Conservation (phyloP, 2,113 vertebrate species). For the Phalacrocorax pelagicus region DNA sequence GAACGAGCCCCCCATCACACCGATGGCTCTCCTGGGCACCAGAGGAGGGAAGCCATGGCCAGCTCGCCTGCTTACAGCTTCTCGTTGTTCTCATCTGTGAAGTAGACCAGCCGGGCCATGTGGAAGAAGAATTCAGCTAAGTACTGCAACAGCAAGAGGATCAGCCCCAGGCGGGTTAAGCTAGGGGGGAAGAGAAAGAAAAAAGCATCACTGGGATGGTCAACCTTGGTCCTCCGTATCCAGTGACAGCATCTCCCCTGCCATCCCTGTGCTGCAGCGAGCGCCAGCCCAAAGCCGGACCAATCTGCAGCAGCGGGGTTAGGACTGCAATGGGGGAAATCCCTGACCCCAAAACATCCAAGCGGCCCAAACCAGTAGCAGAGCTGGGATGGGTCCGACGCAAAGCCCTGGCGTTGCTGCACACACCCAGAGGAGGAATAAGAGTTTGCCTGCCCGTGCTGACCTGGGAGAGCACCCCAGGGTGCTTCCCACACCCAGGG, state of each 20-base stretch:
- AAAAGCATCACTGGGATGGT: not conserved
- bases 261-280: not conserved
- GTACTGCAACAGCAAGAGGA: constrained; percentile 91
- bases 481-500: not conserved
- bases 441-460: not conserved
- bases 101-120: constrained; percentile 89
- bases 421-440: not conserved
- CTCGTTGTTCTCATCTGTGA: constrained; percentile 92
- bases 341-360: not conserved
- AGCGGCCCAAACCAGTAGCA: not conserved
- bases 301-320: not conserved
- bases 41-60: not conserved
- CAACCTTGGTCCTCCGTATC: not conserved
- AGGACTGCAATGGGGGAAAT: not conserved
- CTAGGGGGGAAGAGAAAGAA: constrained; percentile 60
- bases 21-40: not conserved
- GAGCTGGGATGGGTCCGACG: not conserved
- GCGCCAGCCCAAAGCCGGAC: not conserved
- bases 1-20: rapidly evolving
- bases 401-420: not conserved
- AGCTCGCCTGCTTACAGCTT: constrained; percentile 83
- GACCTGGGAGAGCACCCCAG: not conserved
- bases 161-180: constrained; percentile 88
- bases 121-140: constrained; percentile 91
- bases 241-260: not conserved